Evolutionary conservation across 2,888 invertebrate genomes (phyloP), one percentile per base, ranked within the genome.

Genomic region (Dendrolimus houi): DNA sequence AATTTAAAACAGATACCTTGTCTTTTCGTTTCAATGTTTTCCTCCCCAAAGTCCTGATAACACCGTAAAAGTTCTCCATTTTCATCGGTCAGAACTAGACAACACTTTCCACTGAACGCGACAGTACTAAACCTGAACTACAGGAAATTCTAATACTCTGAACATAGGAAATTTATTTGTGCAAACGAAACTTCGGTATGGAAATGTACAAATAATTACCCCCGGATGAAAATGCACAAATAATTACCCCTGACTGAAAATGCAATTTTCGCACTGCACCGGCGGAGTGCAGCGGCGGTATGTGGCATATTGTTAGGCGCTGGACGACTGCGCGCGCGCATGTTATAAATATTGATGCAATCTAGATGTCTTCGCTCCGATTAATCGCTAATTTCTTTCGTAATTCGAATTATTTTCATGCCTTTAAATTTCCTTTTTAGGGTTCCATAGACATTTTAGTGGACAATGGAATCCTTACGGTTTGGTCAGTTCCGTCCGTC

Each of bases 301-400:
- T 85, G 86, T 47, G 47, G 47, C 47, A 47, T 47, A 47, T 47
- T 47, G 47, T 12, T 29, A 47, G 47, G 47, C 80, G 83, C 73
- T 62, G 72, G 73, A 70, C 71, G 68, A 66, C 62, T 64, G 70
- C 66, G 56, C 70, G 69, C 69, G 67, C 69, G 66, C 74, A 57
- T 70, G 71, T 73, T 76, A 87, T 88, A 78, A 86, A 88, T 88
- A 89, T 87, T 87, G 82, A 87, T 88, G 85, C 81, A 85, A 85
- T 83, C 79, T 80, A 75, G 74, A 75, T 77, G 74, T 77, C 70
- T 77, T 80, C 79, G 85, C 85, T 84, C 83, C 85, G 83, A 88
- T 88, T 79, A 80, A 81, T 85, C 71, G 78, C 64, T 64, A 72
- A 79, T 78, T 80, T 78, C 74, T 84, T 80, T 83, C 75, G 72